Evolutionary conservation across 1,140 invertebrate genomes (phyloP), one percentile per base, ranked within the genome.

Genomic region (Ephestia elutella): DNA sequence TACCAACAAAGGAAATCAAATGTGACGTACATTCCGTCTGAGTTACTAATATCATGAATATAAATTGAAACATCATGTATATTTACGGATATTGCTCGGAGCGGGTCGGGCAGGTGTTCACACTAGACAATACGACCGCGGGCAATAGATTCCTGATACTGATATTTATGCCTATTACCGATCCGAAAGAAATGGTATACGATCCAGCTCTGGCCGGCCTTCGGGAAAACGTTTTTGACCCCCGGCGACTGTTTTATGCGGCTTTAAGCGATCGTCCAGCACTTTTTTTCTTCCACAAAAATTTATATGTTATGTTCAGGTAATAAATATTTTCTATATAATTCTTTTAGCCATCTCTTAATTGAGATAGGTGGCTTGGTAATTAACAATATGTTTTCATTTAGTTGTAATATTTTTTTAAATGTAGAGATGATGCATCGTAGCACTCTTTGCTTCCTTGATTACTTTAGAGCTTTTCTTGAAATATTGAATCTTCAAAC

Each of bases 1-100:
- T 68, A 66, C 62, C 73, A 78, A 86, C 82, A 86, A 86, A 87
- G 80, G 73, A 73, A 86, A 87, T 87, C 80, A 82, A 82, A 83
- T 78, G 81, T 84, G 82, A 83, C 80, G 72, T 75, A 72, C 71
- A 85, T 87, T 85, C 81, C 81, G 65, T 86, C 76, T 77, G 80
- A 83, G 72, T 83, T 81, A 87, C 85, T 85, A 87, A 86, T 87
- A 87, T 83, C 81, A 87, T 87, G 85, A 87, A 87, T 87, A 87
- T 87, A 87, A 87, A 87, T 87, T 87, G 85, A 87, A 86, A 86
- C 85, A 86, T 87, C 82, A 82, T 78, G 82, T 82, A 80, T 87
- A 86, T 86, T 84, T 87, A 86, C 82, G 82, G 76, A 74, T 83
- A 85, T 83, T 79, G 78, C 77, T 80, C 77, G 66, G 66, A 65